Evolutionary conservation across 2,888 invertebrate species (phyloP), one percentile per base, ranked within the genome.

Genomic region (Eristalinus aeneus): DNA sequence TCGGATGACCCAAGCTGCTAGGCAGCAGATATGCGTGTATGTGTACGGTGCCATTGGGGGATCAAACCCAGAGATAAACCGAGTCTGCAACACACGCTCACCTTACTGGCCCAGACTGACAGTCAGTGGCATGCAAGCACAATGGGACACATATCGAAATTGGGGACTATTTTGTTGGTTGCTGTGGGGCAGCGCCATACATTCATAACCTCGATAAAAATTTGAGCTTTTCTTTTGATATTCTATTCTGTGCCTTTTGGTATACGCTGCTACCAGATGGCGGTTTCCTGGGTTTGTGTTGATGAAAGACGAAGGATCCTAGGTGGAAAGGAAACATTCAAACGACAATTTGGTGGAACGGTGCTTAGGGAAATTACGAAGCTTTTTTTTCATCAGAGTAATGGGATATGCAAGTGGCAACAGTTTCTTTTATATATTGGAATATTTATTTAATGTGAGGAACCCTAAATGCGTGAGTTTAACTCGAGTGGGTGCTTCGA

Each of bases 1-100:
- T 46, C 46, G 65, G 56, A 68, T 73, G 80, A 80, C 80, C 65
- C 60, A 65, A 79, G 65, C 73, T 22, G 58, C 10, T 12, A 27
- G 22, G 22, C 23, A 12, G 23, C 58, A 23, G 31, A 60, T 34
- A 16, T 31, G 46, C n/a, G n/a, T n/a, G 12, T 8, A 12, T n/a
- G 32, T 9, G 20, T 32, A 11, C 20, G 27, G 6, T 31, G n/a
- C 11, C 11, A 22, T 16, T 11, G n/a, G 22, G 32, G n/a, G 23
- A 8, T 53, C 53, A 20, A 2, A 22, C 54, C 36, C 23, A 34
- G 46, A 16, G 16, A 46, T 16, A 46, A 46, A 16, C n/a, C 39
- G 39, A n/a, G 39, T 54, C 16, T 54, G 46, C 53, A 22, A 5
- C 56, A 61, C 60, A 60, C 22, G 6, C 20, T 23, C 63, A 54